Evolutionary conservation across 2,113 vertebrate genomes (phyloP).

Genomic region (Cyprinodon tularosa): DNA sequence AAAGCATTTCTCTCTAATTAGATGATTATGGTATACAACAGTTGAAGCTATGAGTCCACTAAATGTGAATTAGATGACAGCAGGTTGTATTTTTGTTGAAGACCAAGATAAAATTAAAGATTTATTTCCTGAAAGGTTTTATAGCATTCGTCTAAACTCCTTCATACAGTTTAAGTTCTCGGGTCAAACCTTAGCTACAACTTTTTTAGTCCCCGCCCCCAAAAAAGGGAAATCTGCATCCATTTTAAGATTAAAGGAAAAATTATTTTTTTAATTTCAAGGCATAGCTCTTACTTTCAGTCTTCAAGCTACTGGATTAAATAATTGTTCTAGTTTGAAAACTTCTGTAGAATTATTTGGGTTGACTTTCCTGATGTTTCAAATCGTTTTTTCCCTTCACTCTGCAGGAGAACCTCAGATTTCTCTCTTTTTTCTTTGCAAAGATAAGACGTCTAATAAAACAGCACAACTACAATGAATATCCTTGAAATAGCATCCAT

Average conservation of each 20-base stretch:
- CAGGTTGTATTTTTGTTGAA: background rate
- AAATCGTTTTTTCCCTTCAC: constrained; percentile 20
- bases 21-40: background rate
- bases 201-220: no score
- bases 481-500: constrained; percentile 2
- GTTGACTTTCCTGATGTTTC: constrained; percentile 33
- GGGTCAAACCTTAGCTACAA: background rate
- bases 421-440: constrained; percentile 17
- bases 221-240: no score
- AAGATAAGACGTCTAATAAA: constrained; percentile 4
- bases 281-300: background rate
- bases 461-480: background rate
- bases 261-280: no score
- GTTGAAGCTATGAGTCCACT: background rate
- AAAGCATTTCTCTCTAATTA: background rate
- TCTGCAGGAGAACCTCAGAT: constrained; percentile 28
- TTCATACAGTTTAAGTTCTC: background rate
- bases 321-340: no score
- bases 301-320: background rate
- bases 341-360: no score
- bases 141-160: background rate
- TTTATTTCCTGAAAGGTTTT: background rate
- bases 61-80: background rate
- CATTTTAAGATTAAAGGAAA: no score
- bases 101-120: background rate